These are phyloP conservation scores for Nomada ferruginata DNA, from an alignment of 2,888 invertebrate species.

Conservation along the genomic window DNA sequence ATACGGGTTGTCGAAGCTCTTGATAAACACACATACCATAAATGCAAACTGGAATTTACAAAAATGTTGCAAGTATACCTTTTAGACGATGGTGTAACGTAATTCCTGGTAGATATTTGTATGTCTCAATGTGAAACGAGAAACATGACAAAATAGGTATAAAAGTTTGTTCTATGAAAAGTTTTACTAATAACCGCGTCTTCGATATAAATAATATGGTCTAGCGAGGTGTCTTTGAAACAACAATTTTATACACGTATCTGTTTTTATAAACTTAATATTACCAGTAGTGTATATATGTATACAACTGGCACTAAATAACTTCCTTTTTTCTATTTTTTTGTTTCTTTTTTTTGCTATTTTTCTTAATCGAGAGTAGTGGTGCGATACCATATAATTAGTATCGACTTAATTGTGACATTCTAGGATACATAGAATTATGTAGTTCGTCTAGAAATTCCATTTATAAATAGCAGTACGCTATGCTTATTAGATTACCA, in stretches of 20 bases:
- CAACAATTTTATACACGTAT: slow-evolving; percentile 54
- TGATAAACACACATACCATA: neutral
- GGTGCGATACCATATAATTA: slow-evolving; percentile 27
- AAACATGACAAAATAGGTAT: slow-evolving; percentile 40
- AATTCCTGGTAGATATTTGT: slow-evolving; percentile 30
- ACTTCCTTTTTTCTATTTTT: neutral
- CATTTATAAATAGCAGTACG: slow-evolving; percentile 36
- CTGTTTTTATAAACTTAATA: slow-evolving; percentile 55
- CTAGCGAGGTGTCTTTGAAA: slow-evolving; percentile 34
- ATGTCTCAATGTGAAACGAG: slow-evolving; percentile 42
- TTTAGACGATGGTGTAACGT: slow-evolving; percentile 34
- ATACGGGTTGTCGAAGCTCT: neutral
- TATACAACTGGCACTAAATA: slow-evolving; percentile 37
- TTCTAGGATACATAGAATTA: slow-evolving; percentile 46
- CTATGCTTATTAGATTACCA: slow-evolving; percentile 35
- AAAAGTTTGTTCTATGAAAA: slow-evolving; percentile 31
- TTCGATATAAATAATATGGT: slow-evolving; percentile 29
- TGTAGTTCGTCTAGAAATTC: slow-evolving; percentile 41
- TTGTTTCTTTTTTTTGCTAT: neutral
- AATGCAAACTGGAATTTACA: slow-evolving; percentile 17
- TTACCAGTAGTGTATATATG: slow-evolving; percentile 37
- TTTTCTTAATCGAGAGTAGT: slow-evolving; percentile 16
- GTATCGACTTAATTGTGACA: slow-evolving; percentile 21
- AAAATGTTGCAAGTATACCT: slow-evolving; percentile 19
- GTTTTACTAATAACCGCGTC: slow-evolving; percentile 37